phyloP scores from a whole-genome alignment of 2,888 invertebrate genomes.

The Plagodis dolabraria region DNA sequence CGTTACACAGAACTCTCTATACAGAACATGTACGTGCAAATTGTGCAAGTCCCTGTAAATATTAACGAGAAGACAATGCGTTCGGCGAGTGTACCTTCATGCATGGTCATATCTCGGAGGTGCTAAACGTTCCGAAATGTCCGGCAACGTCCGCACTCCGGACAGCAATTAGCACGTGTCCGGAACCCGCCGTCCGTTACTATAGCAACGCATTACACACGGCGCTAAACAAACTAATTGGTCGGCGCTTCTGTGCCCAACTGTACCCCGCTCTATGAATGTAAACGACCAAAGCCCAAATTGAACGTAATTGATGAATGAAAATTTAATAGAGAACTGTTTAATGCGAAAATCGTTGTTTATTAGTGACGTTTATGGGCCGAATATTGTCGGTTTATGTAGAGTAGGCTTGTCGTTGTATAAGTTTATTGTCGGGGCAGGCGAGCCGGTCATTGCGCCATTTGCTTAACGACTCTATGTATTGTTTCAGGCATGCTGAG shows the following conservation, averaged over 20 bases:
- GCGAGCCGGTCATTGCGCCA: background rate
- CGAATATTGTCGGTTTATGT: slow-evolving; percentile 43
- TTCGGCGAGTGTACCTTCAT: slow-evolving; percentile 19
- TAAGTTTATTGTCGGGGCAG: slow-evolving; percentile 22
- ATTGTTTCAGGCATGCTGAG: slow-evolving; percentile 79
- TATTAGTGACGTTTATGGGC: slow-evolving; percentile 41
- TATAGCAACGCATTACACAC: slow-evolving; percentile 62
- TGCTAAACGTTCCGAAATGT: slow-evolving; percentile 70
- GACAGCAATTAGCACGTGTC: slow-evolving; percentile 70
- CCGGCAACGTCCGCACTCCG: slow-evolving; percentile 54
- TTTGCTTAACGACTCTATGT: slow-evolving; percentile 11
- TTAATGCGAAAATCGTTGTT: slow-evolving; percentile 35
- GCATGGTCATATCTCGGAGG: slow-evolving; percentile 41
- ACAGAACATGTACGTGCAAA: no score
- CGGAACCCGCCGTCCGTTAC: slow-evolving; percentile 54
- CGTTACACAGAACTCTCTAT: no score
- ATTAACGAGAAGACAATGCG: slow-evolving; percentile 5
- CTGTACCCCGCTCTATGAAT: slow-evolving; percentile 53
- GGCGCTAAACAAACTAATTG: slow-evolving; percentile 78
- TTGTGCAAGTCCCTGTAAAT: no score
- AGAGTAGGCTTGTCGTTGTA: slow-evolving; percentile 29
- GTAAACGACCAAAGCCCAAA: slow-evolving; percentile 43
- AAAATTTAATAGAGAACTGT: slow-evolving; percentile 44
- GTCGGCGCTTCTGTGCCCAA: slow-evolving; percentile 57
- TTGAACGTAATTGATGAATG: slow-evolving; percentile 50